Conservation (phyloP, 2,888 invertebrate genomes). For the Hypena proboscidalis region DNA sequence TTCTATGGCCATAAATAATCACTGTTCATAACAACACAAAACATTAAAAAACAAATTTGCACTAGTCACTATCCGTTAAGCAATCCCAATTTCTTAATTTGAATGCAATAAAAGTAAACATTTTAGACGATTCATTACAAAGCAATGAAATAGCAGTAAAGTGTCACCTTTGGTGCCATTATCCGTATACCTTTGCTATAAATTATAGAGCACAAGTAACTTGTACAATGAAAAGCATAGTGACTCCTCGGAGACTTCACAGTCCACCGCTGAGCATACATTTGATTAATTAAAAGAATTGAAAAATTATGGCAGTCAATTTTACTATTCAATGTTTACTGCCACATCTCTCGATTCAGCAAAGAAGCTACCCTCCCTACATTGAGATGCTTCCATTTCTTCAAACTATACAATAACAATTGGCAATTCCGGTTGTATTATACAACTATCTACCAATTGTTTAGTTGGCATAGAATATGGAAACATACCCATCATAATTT, state of each 20-base stretch:
- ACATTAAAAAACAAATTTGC: constrained; percentile 57
- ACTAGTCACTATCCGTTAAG: constrained; percentile 52
- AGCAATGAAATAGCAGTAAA: constrained; percentile 61
- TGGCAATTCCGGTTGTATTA: constrained; percentile 29
- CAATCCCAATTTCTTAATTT: constrained; percentile 50
- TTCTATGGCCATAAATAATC: constrained; percentile 50
- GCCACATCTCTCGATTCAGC: constrained; percentile 25
- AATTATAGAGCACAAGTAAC: constrained; percentile 64
- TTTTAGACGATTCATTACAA: constrained; percentile 42
- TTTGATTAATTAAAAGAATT: constrained; percentile 18
- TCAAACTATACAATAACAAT: constrained; percentile 35
- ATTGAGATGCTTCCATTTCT: constrained; percentile 48
- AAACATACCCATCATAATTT: constrained; percentile 65
- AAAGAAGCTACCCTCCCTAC: constrained; percentile 63
- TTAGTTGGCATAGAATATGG: constrained; percentile 45
- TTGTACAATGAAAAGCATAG: constrained; percentile 59
- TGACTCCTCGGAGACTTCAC: constrained; percentile 47
- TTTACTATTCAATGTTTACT: constrained; percentile 13
- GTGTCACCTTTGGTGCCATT: constrained; percentile 73
- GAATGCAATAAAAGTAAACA: constrained; percentile 45
- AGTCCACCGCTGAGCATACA: constrained; percentile 42
- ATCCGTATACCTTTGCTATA: constrained; percentile 78
- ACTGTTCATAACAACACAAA: constrained; percentile 57
- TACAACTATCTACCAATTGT: constrained; percentile 33
- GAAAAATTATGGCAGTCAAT: constrained; percentile 18